Percentiles rank a stretch among this genome's conserved stretches.
Conservation (phyloP, 1,140 invertebrate species). For the Musca vetustissima region DNA sequence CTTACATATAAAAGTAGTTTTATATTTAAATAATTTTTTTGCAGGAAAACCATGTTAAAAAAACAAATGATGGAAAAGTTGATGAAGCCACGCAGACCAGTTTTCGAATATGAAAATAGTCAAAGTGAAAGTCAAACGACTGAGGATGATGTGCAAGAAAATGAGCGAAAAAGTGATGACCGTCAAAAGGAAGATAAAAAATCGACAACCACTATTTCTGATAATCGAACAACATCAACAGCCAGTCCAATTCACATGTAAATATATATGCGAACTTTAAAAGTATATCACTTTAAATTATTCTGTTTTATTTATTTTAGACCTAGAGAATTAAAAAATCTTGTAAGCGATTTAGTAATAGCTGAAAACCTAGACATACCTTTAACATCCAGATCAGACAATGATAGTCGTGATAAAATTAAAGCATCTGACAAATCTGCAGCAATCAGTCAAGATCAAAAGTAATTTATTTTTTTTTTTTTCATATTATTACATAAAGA, state of each 20-base stretch:
- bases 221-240: not conserved
- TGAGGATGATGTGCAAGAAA: conserved; percentile 27
- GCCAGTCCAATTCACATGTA: not conserved
- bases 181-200: not conserved
- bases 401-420: no score
- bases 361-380: no score
- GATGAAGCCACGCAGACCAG: conserved; percentile 25
- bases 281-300: no score
- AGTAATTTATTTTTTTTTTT: no score
- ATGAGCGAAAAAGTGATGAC: not conserved
- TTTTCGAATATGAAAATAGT: conserved; percentile 35
- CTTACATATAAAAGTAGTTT: not conserved
- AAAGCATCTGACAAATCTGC: no score
- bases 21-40: conserved; percentile 10
- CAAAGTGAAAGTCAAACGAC: conserved; percentile 35
- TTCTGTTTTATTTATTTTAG: no score
- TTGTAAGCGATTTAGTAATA: no score
- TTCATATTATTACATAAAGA: no score
- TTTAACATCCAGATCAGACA: no score
- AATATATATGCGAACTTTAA: no score
- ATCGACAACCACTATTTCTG: not conserved
- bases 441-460: no score
- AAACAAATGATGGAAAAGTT: conserved; percentile 4
- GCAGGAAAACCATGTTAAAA: conserved; percentile 23
- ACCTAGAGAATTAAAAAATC: no score